phyloP scores from a whole-genome alignment of 2,888 invertebrate genomes.

The Bhutanitis thaidina region DNA sequence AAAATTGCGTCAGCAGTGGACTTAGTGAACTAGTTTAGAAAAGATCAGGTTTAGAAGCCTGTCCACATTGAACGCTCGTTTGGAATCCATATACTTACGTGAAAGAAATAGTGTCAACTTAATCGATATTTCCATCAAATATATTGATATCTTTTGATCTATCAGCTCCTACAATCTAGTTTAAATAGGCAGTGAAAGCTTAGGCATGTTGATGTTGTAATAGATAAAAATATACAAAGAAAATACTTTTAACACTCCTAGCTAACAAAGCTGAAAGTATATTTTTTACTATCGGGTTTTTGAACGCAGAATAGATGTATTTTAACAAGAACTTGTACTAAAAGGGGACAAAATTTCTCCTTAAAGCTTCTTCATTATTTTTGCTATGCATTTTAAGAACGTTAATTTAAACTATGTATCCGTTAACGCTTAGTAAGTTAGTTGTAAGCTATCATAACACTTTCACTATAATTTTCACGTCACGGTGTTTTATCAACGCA shows the following conservation, averaged over 20 bases:
- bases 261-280: slow-evolving; percentile 42
- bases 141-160: slow-evolving; percentile 2
- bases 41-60: slow-evolving; percentile 24
- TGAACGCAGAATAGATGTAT: slow-evolving; percentile 34
- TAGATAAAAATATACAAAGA: slow-evolving; percentile 19
- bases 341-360: slow-evolving; percentile 21
- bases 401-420: slow-evolving; percentile 35
- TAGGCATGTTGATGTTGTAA: slow-evolving; percentile 23
- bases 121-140: slow-evolving; percentile 25
- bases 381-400: slow-evolving; percentile 56
- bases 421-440: slow-evolving; percentile 45
- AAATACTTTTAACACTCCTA: slow-evolving; percentile 23
- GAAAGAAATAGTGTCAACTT: slow-evolving; percentile 20
- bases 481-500: slow-evolving; percentile 45
- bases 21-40: slow-evolving; percentile 20
- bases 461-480: slow-evolving; percentile 23
- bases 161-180: slow-evolving; percentile 1
- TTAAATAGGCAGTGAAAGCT: slow-evolving; percentile 19
- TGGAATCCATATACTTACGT: slow-evolving; percentile 18
- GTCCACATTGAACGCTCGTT: slow-evolving; percentile 19
- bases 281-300: slow-evolving; percentile 65
- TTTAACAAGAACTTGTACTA: slow-evolving; percentile 27
- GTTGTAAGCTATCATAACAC: slow-evolving; percentile 25
- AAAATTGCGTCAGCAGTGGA: slow-evolving; percentile 23
- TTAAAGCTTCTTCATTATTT: slow-evolving; percentile 52